Base-by-base conservation (phyloP, 2,888 invertebrate species). In the Platycnemis pennipes region DNA sequence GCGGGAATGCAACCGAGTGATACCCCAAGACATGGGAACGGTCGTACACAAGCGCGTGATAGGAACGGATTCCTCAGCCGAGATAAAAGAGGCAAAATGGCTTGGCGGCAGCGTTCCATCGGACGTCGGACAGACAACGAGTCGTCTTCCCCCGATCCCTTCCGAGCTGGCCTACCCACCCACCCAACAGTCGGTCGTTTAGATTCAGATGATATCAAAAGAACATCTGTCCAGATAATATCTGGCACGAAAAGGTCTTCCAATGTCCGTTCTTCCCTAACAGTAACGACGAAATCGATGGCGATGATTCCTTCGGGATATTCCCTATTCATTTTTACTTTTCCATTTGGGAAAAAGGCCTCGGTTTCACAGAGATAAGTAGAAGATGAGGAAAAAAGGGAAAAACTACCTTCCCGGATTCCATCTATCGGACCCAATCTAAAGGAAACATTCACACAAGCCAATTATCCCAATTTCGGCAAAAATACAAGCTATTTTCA, bases 211-310 rank as follows among this genome's bases (percentile, higher is more conserved):
- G 91, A 91, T 91, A 91, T 91, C 91, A 69, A 91, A 91, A 91
- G 91, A 91, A 91, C 91, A 91, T 91, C 91, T 91, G 91, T 91
- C 91, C 69, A 91, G 91, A 91, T 91, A 91, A 91, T 91, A 91
- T 91, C 91, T n/a, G 44, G 45, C 26, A 44, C 63, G 91, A 91
- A 69, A 91, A 56, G 56, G 89, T 22, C 56, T 89, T 89, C 89
- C 42, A 69, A 44, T 44, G 91, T 44, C 44, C 63, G 26, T 69
- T 69, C 63, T 19, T 26, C 63, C 69, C 26, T 91, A 44, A 91
- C 26, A n/a, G 69, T 63, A 44, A 91, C 56, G 42, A 63, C 63
- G 91, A 91, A 56, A 69, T n/a, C 44, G 91, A 63, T 91, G 89
- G 56, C 56, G n/a, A 63, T n/a, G 77, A 8, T 77, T 37, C 37